Percentiles rank a stretch among this genome's conserved stretches.
Evolutionary conservation across 2,113 vertebrate genomes (phyloP).

Genomic region (Lepidiolamprologus cunningtoni): DNA sequence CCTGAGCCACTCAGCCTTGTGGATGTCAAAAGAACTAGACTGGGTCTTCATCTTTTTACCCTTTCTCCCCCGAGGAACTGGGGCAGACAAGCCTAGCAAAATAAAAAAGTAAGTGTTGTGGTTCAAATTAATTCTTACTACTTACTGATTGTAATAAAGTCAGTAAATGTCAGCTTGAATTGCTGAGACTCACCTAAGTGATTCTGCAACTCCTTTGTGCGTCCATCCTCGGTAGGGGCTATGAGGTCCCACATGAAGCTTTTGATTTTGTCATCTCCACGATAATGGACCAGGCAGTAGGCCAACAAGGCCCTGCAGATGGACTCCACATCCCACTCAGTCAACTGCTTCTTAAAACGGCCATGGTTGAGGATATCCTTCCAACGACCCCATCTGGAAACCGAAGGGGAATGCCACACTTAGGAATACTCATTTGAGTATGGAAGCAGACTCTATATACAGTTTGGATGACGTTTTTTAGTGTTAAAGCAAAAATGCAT

Average conservation of each 20-base stretch:
- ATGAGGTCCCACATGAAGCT: constrained; percentile 99
- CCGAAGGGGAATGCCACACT: neutral
- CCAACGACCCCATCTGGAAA: constrained; percentile 91
- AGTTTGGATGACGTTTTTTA: neutral
- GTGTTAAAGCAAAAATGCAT: neutral
- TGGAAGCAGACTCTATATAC: neutral
- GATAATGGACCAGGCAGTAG: constrained; percentile 95
- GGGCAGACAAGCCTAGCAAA: constrained; percentile 85
- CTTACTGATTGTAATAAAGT: neutral
- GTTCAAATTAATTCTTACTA: neutral
- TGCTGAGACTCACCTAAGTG: constrained; percentile 75
- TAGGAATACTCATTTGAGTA: neutral
- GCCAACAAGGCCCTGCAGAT: constrained; percentile 91
- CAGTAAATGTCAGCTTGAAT: neutral
- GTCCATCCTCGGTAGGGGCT: constrained; percentile 90
- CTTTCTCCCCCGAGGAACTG: constrained; percentile 93
- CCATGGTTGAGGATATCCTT: constrained; percentile 94
- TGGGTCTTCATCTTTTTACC: constrained; percentile 98
- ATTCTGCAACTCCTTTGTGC: constrained; percentile 90
- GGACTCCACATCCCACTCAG: constrained; percentile 91
- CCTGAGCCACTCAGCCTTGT: constrained; percentile 96
- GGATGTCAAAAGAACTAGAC: constrained; percentile 93
- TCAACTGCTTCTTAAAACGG: constrained; percentile 94
- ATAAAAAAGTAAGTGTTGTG: neutral
- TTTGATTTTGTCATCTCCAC: constrained; percentile 98